Evolutionary conservation across 2,797 vertebrate species (phyloP).

Genomic region (Chaetophractus vellerosus): DNA sequence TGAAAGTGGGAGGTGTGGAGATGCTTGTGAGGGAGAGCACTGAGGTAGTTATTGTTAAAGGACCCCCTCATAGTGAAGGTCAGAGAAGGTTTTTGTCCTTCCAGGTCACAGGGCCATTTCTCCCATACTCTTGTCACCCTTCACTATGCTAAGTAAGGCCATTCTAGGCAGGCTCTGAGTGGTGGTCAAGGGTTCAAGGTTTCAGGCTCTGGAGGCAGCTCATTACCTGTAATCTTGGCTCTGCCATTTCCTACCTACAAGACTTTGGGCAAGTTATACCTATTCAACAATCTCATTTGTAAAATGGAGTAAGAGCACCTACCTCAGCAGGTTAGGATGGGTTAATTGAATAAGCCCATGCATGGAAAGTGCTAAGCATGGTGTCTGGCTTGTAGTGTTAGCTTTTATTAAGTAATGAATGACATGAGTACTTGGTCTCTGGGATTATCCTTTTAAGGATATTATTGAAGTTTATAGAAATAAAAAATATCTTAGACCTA

Average conservation of each 20-base stretch:
- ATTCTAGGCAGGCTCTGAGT: neutral
- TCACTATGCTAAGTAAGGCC: neutral
- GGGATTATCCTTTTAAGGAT: neutral
- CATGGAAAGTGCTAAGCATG: neutral
- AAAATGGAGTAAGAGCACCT: neutral
- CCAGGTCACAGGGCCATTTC: neutral
- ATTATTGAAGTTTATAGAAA: conserved; percentile 40
- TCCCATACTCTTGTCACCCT: neutral
- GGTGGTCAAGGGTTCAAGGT: neutral
- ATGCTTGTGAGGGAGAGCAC: neutral
- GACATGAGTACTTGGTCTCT: neutral
- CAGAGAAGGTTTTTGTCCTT: neutral
- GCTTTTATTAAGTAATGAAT: neutral
- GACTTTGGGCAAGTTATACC: neutral
- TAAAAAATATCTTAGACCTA: conserved; percentile 29
- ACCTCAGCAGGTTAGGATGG: neutral
- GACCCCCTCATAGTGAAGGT: neutral
- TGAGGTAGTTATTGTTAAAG: neutral
- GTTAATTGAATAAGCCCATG: neutral
- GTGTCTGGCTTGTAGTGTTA: neutral
- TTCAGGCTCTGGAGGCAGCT: neutral
- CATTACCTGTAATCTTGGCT: neutral
- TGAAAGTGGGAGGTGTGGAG: neutral
- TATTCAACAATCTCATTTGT: neutral
- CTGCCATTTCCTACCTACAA: neutral